Percentiles rank a stretch among this genome's conserved stretches.
phyloP scores from a whole-genome alignment of 2,797 vertebrate species.

The Antennarius maculatus region DNA sequence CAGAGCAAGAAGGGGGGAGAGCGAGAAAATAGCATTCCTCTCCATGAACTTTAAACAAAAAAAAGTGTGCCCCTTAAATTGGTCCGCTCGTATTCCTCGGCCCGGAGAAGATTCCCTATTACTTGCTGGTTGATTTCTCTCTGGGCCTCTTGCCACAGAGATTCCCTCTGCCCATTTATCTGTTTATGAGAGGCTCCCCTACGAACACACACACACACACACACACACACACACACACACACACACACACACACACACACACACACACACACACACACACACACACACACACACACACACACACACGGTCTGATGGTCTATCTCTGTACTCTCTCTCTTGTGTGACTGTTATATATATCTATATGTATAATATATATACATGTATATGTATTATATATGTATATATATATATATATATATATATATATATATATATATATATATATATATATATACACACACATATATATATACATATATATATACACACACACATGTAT shows the following conservation, averaged over 20 bases:
- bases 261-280: neutral
- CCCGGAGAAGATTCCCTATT: slow-evolving; percentile 81
- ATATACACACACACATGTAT: no score
- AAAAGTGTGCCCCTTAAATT: slow-evolving; percentile 79
- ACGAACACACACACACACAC: slow-evolving; percentile 32
- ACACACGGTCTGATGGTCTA: no score
- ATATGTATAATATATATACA: no score
- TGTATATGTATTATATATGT: no score
- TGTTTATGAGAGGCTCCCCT: slow-evolving; percentile 67
- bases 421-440: neutral
- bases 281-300: neutral
- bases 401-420: no score
- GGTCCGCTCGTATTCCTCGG: slow-evolving; percentile 77
- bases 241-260: neutral
- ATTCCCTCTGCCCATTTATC: slow-evolving; percentile 73
- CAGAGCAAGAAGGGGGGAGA: slow-evolving; percentile 72
- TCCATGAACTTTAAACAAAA: slow-evolving; percentile 84
- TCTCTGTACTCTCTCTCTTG: no score
- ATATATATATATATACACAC: no score
- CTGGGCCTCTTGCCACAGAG: slow-evolving; percentile 67
- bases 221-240: neutral
- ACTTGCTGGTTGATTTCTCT: slow-evolving; percentile 80
- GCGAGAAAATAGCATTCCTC: slow-evolving; percentile 89
- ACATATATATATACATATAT: no score
- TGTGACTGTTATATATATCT: no score